A percentile compares a stretch with the other conserved stretches of the same genome.
These are phyloP conservation scores for Hemicordylus capensis DNA, from an alignment of 2,113 vertebrate genomes.

Conservation along the genomic window DNA sequence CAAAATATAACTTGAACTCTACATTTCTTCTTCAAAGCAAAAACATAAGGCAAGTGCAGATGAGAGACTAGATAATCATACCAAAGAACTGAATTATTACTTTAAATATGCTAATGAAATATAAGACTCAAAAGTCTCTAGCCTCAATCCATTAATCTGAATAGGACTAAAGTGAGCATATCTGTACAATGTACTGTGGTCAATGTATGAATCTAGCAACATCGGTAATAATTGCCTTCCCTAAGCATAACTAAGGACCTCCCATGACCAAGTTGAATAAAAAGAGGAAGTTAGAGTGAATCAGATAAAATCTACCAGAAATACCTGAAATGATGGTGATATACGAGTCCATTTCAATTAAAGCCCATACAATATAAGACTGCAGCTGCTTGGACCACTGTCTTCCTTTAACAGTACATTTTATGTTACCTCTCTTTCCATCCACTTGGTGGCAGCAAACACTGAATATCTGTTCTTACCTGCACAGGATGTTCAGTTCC, in stretches of 20 bases:
- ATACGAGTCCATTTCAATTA: not conserved
- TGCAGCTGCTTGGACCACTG: not conserved
- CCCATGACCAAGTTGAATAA: not conserved
- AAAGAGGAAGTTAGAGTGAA: not conserved
- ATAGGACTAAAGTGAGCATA: not conserved
- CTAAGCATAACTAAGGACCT: not conserved
- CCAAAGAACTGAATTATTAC: not conserved
- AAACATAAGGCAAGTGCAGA: not conserved
- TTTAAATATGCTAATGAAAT: not conserved
- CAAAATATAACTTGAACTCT: not conserved
- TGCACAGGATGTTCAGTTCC: conserved; percentile 77
- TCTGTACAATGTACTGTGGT: not conserved
- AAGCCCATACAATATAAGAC: not conserved
- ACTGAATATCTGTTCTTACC: conserved; percentile 72
- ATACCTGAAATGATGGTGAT: not conserved
- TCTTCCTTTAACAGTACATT: not conserved
- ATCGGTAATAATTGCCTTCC: not conserved
- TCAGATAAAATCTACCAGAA: not conserved
- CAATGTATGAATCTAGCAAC: not conserved
- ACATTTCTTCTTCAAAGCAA: not conserved
- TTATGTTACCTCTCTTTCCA: not conserved
- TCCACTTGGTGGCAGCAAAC: conserved; percentile 76
- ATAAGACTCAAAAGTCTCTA: not conserved
- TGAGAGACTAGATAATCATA: not conserved
- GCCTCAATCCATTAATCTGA: not conserved